Base-by-base conservation (phyloP, 2,113 vertebrate genomes). In the Silurus meridionalis region DNA sequence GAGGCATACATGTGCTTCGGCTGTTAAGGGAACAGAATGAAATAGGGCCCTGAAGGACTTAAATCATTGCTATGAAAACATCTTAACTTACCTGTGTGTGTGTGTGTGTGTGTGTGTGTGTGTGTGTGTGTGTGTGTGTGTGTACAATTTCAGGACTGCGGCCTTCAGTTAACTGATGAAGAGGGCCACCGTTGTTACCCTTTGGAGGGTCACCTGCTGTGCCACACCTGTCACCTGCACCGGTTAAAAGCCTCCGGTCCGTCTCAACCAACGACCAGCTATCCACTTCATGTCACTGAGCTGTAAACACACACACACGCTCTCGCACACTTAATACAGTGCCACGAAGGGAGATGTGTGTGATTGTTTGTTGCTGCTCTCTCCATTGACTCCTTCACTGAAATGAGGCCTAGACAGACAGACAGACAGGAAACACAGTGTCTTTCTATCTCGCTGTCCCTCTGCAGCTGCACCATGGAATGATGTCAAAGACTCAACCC, bases 101-200 rank as follows among this genome's bases (percentile, higher is more conserved):
- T 67, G 48, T 85, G 25, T 71, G 72, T 58, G 28, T 58, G 25
- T 82, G 81, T 80, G 13, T 63, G 74, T 66, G 17, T 87, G 80
- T 83, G 69, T 60, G 69, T 88, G 50, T 90, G 64, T 19, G 0
- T 87, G 8, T 64, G 61, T 75, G 53, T 63, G 17, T 25, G 17
- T 83, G 17, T 84, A 17, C 37, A 53, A 83, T 85, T 82, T 15
- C 53, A 99, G 98, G 98, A 99, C 85, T 99, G 98, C 28, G 94
- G 96, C 82, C 95, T 99, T 83, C 97, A 98, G 96, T 94, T 99
- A 89, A 99, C 98, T 0, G 98, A 98, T 15, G 97, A 99, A 82
- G 97, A 99, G 60, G 97, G 97, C 66, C 97, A 96, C 85, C 98
- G 97, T 3, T 99, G 98, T 95, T 99, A 98, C 86, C 98, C 98